A percentile compares a stretch with the other conserved stretches of the same genome.
These are phyloP conservation scores for Sphaerodactylus townsendi DNA, from an alignment of 2,113 vertebrate species.

Conservation along the genomic window DNA sequence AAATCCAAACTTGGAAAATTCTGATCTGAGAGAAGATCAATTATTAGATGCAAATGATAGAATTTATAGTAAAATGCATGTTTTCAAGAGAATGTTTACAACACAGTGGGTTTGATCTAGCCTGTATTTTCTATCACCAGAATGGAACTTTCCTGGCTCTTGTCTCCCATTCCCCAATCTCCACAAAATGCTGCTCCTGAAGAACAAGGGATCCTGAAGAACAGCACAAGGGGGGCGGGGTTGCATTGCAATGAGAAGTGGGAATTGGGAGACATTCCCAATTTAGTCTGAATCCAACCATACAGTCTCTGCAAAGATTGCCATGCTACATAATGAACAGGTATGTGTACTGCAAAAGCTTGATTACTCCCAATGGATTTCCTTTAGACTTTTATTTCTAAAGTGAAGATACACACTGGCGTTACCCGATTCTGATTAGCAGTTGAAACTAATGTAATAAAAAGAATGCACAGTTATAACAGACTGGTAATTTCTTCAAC, in stretches of 20 bases:
- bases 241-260: too few relatives aligned
- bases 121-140: background rate
- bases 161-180: too few relatives aligned
- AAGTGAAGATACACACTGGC: constrained; percentile 25
- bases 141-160: too few relatives aligned
- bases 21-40: constrained; percentile 10
- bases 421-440: constrained; percentile 45
- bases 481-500: constrained; percentile 37
- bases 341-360: background rate
- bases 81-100: constrained; percentile 19
- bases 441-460: constrained; percentile 27
- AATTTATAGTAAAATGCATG: constrained; percentile 36
- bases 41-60: constrained; percentile 43
- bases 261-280: too few relatives aligned
- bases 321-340: background rate
- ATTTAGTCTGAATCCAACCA: too few relatives aligned
- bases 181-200: background rate
- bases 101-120: too few relatives aligned
- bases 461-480: constrained; percentile 16
- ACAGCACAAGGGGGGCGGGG: too few relatives aligned
- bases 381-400: background rate
- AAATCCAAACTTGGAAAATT: constrained; percentile 21
- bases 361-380: background rate
- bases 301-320: background rate
- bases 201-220: too few relatives aligned